Conservation (phyloP, 2,888 invertebrate genomes). For the Hypercompe scribonia region DNA sequence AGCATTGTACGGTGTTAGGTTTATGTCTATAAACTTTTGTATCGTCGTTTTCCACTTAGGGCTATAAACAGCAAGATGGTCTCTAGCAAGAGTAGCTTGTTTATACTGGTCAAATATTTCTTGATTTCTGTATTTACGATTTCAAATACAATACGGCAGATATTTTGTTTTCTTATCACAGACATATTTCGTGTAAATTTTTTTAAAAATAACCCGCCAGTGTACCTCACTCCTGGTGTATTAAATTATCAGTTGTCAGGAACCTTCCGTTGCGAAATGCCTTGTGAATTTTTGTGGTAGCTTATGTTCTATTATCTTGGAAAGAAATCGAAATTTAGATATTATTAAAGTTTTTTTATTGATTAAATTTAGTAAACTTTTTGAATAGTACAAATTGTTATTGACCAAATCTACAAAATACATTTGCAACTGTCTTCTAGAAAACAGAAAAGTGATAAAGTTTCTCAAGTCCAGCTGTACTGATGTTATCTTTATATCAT, state of each 20-base stretch:
- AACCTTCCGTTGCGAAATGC: slow-evolving; percentile 12
- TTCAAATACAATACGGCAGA: background rate
- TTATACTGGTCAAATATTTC: background rate
- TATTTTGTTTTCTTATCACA: background rate
- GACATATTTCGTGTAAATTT: slow-evolving; percentile 1
- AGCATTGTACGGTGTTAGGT: too few species aligned
- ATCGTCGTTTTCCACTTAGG: background rate
- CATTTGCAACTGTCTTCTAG: background rate
- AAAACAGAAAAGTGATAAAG: too few species aligned
- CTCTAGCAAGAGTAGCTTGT: background rate
- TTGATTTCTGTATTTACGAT: background rate
- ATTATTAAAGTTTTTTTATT: background rate
- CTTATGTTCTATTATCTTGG: background rate
- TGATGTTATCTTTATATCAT: background rate
- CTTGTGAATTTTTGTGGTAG: slow-evolving; percentile 3
- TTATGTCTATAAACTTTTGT: too few species aligned
- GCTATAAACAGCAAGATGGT: background rate
- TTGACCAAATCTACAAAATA: background rate
- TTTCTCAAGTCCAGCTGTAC: background rate
- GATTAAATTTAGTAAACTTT: background rate
- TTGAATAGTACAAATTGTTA: too few species aligned
- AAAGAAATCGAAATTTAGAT: background rate
- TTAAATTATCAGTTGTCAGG: slow-evolving; percentile 9
- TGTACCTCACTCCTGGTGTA: slow-evolving; percentile 1
- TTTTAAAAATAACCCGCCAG: slow-evolving; percentile 4